Base-by-base conservation (phyloP, 1,140 invertebrate genomes). In the Caenorhabditis brenneri region DNA sequence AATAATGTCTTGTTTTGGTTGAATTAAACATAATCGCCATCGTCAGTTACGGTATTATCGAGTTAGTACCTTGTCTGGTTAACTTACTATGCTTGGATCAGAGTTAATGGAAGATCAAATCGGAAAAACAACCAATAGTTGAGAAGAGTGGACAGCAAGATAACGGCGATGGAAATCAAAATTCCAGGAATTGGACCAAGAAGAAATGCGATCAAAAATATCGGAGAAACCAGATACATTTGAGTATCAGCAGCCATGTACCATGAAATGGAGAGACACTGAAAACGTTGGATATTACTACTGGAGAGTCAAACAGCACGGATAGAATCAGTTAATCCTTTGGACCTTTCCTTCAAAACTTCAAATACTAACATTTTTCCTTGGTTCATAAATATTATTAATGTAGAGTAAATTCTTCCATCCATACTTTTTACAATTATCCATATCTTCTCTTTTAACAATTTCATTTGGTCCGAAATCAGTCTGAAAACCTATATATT, bases 331-430 rank as follows among this genome's bases (percentile, higher is more conserved):
- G n/a, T n/a, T n/a, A n/a, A n/a, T n/a, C n/a, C n/a, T n/a, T n/a
- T n/a, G n/a, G n/a, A n/a, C n/a, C n/a, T n/a, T n/a, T 46, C 1
- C 1, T 16, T 16, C 42, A 46, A 4, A 46, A 4, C 16, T 16
- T 46, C 42, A 46, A 46, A 46, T 12, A 51, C 53, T 55, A 10
- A 55, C 53, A 55, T 55, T 55, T 15, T 55, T 55, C 1, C 53
- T 58, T 16, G 79, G 79, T 12, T 58, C 74, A 42, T 85, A 55
- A 29, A 55, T 55, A 51, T 85, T 85, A 33, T 83, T 82, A 12
- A 85, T 60, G 60, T 85, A 85, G 0, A 85, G 22, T 0, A 85
- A 16, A 48, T 85, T 85, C 31, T 49, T 46, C 84, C 84, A 85
- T 55, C 84, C 85, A 22, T 85, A 80, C 7, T 84, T 65, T 22